Evolutionary conservation across 2,888 invertebrate species (phyloP).

Genomic region (Pollenia angustigena): DNA sequence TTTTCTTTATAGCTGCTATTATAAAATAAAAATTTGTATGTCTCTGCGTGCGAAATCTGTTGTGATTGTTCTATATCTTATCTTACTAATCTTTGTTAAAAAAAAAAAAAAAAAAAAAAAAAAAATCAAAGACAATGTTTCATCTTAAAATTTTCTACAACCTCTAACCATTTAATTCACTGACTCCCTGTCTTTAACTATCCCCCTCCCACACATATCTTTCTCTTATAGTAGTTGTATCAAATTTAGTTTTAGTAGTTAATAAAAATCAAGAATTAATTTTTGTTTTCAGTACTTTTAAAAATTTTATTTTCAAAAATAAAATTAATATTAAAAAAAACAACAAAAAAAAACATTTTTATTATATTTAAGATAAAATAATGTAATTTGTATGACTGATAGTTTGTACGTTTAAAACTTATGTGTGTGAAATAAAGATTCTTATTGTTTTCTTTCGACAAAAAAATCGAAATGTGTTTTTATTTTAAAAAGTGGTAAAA

Average conservation of each 20-base stretch:
- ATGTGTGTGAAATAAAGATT: slow-evolving; percentile 75
- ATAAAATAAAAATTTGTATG: slow-evolving; percentile 52
- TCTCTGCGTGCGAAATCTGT: slow-evolving; percentile 37
- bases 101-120: neutral
- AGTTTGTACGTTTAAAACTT: slow-evolving; percentile 81
- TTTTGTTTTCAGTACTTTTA: slow-evolving; percentile 29
- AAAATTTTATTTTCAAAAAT: slow-evolving; percentile 31
- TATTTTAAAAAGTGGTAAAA: slow-evolving; percentile 32
- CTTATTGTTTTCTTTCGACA: slow-evolving; percentile 75
- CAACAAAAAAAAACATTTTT: slow-evolving; percentile 28
- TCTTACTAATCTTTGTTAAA: slow-evolving; percentile 13
- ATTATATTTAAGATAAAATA: slow-evolving; percentile 57
- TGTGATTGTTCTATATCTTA: slow-evolving; percentile 47
- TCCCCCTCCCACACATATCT: slow-evolving; percentile 50
- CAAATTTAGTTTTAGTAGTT: slow-evolving; percentile 23
- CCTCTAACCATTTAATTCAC: slow-evolving; percentile 2
- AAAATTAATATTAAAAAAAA: slow-evolving; percentile 39
- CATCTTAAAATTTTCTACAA: neutral
- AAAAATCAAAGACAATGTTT: slow-evolving; percentile 29
- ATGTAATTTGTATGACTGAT: slow-evolving; percentile 83
- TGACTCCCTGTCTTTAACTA: neutral
- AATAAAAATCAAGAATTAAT: slow-evolving; percentile 31
- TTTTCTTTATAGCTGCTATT: slow-evolving; percentile 26
- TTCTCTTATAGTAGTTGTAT: slow-evolving; percentile 38
- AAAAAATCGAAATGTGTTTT: slow-evolving; percentile 69